Evolutionary conservation across 2,113 vertebrate species (phyloP).

Genomic region (Xiphophorus maculatus): DNA sequence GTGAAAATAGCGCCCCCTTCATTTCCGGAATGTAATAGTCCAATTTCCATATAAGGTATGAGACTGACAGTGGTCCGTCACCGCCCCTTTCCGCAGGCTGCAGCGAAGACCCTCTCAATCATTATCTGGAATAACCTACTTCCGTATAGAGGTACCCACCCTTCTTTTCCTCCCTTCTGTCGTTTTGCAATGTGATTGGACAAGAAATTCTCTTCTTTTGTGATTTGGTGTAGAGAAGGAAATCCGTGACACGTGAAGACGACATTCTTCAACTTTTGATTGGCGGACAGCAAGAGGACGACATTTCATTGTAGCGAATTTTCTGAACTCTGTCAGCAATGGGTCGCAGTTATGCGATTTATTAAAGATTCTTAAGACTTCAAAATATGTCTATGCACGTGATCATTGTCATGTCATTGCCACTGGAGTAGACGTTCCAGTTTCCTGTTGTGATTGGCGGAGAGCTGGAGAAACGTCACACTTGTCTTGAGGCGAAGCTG

Average conservation of each 20-base stretch:
- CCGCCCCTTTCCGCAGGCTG: no score
- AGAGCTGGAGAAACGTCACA: conserved; percentile 12
- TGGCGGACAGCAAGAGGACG: no score
- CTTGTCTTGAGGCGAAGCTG: conserved; percentile 2
- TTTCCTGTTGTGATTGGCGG: conserved; percentile 41
- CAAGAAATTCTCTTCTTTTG: background rate
- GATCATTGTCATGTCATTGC: background rate
- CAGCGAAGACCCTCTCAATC: no score
- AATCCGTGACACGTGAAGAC: background rate
- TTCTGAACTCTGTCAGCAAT: background rate
- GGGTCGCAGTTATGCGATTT: background rate
- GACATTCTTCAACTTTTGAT: no score
- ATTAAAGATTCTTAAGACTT: background rate
- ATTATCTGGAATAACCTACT: conserved; percentile 29
- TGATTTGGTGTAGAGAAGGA: background rate
- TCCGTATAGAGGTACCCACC: conserved; percentile 44
- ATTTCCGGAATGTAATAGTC: no score
- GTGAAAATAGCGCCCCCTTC: no score
- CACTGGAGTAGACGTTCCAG: background rate
- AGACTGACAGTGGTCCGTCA: no score
- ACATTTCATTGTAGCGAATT: background rate
- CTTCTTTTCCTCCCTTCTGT: background rate
- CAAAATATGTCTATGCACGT: background rate
- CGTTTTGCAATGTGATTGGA: conserved; percentile 73
- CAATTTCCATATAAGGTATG: no score